Percentiles rank a stretch among this genome's conserved stretches.
Conservation (phyloP, 2,113 vertebrate species). For the Ophthalmolycus amberensis region DNA sequence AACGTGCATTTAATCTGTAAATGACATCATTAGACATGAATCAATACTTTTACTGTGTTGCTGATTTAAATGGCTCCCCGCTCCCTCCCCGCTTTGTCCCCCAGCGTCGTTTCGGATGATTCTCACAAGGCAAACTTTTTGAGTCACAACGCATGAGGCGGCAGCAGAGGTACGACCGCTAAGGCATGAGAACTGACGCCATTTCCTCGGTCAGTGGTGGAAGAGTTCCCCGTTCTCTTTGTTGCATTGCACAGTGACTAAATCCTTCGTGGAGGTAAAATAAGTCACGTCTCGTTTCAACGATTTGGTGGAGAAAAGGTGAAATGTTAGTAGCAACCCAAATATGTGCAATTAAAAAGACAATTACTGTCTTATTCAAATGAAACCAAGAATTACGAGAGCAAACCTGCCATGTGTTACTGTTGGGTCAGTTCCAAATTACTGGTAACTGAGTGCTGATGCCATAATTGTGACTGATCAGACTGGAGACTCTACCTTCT, state of each 20-base stretch:
- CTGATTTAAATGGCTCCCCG: constrained; percentile 14
- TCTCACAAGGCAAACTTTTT: constrained; percentile 80
- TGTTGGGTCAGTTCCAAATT: constrained; percentile 72
- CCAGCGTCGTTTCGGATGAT: constrained; percentile 51
- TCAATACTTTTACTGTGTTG: not conserved
- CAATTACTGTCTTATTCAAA: constrained; percentile 75
- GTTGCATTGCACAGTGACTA: not conserved
- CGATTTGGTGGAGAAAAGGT: constrained; percentile 17
- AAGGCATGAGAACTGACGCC: constrained; percentile 75
- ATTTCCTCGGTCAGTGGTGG: constrained; percentile 32
- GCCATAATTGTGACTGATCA: constrained; percentile 24
- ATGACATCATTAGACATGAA: not conserved
- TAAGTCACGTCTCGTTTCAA: constrained; percentile 1
- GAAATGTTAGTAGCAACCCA: constrained; percentile 67
- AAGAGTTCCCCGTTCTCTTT: not conserved
- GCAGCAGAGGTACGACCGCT: constrained; percentile 76
- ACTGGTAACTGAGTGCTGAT: constrained; percentile 63
- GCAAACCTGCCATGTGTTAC: constrained; percentile 25
- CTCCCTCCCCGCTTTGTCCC: constrained; percentile 12
- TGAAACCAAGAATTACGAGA: constrained; percentile 60
- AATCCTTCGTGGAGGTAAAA: not conserved
- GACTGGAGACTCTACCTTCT: constrained; percentile 79
- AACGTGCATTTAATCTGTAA: constrained; percentile 17
- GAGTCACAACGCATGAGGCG: constrained; percentile 67
- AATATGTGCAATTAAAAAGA: constrained; percentile 66